A percentile compares a stretch with the other conserved stretches of the same genome.
Evolutionary conservation across 2,113 vertebrate genomes (phyloP).

Genomic region (Ammodramus savannarum): DNA sequence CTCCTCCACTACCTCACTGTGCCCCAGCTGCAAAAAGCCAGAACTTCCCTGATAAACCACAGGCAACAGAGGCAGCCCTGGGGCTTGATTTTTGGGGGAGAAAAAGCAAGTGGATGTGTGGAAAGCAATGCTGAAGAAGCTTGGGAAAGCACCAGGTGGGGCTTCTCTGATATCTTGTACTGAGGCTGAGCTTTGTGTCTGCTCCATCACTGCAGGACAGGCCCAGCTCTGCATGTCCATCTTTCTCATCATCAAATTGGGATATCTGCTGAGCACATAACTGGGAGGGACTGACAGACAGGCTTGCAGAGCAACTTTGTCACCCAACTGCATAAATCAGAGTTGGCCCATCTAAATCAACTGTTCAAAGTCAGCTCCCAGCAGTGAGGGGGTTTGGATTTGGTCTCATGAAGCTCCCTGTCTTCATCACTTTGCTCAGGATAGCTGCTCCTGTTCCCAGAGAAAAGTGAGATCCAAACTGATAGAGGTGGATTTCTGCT

Average conservation of each 20-base stretch:
- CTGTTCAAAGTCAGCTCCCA: background rate
- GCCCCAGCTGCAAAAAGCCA: background rate
- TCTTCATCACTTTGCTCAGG: background rate
- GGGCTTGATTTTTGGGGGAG: background rate
- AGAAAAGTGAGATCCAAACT: background rate
- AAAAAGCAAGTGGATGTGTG: background rate
- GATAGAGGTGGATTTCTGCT: background rate
- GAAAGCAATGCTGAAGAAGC: background rate
- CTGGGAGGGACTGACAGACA: background rate
- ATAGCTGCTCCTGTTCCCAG: background rate
- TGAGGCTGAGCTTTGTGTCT: background rate
- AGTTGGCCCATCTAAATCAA: background rate
- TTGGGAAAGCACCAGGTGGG: background rate
- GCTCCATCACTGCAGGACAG: background rate
- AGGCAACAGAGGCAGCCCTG: background rate
- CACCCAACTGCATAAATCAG: background rate
- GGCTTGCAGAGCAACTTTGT: background rate
- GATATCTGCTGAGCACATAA: background rate
- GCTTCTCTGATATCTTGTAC: background rate
- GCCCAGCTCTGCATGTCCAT: background rate
- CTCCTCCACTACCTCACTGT: rapidly evolving
- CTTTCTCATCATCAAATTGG: background rate
- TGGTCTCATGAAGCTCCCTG: background rate
- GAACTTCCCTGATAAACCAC: background rate
- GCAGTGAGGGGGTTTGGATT: background rate